Evolutionary conservation across 2,113 vertebrate genomes (phyloP).

Genomic region (Tachysurus vachellii): DNA sequence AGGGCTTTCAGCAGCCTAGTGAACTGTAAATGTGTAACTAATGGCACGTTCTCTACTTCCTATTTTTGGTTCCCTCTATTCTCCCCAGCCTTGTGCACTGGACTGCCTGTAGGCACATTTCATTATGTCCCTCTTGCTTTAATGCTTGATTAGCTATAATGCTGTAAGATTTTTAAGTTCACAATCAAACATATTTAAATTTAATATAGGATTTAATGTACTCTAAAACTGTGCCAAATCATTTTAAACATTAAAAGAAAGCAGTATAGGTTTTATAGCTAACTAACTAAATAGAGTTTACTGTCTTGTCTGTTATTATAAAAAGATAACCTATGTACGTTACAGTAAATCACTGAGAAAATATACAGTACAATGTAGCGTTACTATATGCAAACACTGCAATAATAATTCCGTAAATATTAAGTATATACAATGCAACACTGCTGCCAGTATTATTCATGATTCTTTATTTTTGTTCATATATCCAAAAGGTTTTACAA

Average conservation of each 20-base stretch:
- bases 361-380: not conserved
- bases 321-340: not conserved
- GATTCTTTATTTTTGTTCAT: not conserved
- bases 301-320: not conserved
- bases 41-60: conserved; percentile 40
- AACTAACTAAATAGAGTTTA: not conserved
- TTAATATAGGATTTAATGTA: not conserved
- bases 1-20: conserved; percentile 29
- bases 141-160: not conserved
- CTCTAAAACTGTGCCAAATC: not conserved
- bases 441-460: not conserved
- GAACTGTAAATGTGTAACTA: conserved; percentile 46
- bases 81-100: not conserved
- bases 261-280: no score
- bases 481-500: not conserved
- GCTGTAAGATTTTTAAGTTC: not conserved
- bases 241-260: not conserved
- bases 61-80: conserved; percentile 18
- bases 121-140: not conserved
- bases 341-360: not conserved
- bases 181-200: not conserved
- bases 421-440: not conserved
- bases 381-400: not conserved
- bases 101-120: conserved; percentile 4
- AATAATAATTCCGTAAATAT: not conserved